Percentiles rank a stretch among this genome's conserved stretches.
phyloP scores from a whole-genome alignment of 2,113 vertebrate species.

The Bettongia penicillata region DNA sequence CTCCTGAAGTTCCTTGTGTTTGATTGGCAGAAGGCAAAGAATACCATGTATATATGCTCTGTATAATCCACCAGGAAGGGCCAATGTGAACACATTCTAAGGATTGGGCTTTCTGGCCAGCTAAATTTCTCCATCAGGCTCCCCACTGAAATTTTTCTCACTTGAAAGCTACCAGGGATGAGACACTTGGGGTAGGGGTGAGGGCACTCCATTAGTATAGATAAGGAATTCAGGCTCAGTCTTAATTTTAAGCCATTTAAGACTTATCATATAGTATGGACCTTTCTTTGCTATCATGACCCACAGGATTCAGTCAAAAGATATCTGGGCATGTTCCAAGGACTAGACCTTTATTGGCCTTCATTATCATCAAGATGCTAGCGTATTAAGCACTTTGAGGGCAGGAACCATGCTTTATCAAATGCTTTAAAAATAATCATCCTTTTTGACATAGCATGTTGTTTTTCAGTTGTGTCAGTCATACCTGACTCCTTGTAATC shows the following conservation, averaged over 20 bases:
- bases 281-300: not conserved
- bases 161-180: not conserved
- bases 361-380: not conserved
- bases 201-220: not conserved
- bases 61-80: not conserved
- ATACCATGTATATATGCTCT: not conserved
- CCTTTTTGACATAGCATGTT: not conserved
- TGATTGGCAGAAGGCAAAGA: not conserved
- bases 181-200: not conserved
- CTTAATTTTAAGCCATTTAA: not conserved
- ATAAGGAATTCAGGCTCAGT: not conserved
- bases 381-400: not conserved
- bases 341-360: not conserved
- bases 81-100: not conserved
- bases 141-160: not conserved
- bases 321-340: not conserved
- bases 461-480: not conserved
- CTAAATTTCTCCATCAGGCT: not conserved
- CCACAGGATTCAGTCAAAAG: not conserved
- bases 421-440: not conserved
- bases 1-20: not conserved
- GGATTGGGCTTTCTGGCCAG: not conserved
- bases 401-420: not conserved
- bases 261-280: not conserved
- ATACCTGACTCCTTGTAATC: not conserved